Evolutionary conservation across 2,888 invertebrate species (phyloP).

Genomic region (Melanargia galathea): DNA sequence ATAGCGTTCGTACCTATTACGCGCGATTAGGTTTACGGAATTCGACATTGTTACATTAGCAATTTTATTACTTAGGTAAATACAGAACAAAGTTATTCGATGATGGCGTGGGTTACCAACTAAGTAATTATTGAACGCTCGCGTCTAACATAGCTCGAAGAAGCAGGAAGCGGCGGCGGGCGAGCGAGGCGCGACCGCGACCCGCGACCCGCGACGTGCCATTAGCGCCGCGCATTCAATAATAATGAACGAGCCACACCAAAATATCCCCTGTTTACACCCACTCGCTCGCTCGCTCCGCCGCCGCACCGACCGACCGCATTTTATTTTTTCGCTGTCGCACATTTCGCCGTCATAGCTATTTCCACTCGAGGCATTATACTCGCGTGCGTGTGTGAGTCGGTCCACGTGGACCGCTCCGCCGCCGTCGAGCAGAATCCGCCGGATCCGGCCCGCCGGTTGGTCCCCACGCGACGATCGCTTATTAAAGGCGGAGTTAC

Average conservation of each 20-base stretch:
- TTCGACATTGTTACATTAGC: neutral
- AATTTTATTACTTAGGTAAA: neutral
- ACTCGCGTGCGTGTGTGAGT: conserved; percentile 73
- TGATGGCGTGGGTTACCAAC: no score
- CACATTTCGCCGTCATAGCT: conserved; percentile 83
- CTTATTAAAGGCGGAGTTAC: conserved; percentile 83
- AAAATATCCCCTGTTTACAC: conserved; percentile 82
- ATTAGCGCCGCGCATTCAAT: conserved; percentile 79
- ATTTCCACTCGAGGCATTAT: conserved; percentile 83
- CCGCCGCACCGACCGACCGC: conserved; percentile 79
- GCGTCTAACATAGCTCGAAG: conserved; percentile 27
- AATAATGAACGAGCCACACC: conserved; percentile 81
- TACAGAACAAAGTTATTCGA: no score
- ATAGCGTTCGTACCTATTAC: conserved; percentile 22
- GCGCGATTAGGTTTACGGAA: conserved; percentile 9
- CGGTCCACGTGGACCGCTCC: conserved; percentile 78
- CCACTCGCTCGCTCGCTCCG: conserved; percentile 69
- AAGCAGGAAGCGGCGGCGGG: conserved; percentile 38
- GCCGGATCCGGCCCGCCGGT: conserved; percentile 56
- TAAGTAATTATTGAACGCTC: no score
- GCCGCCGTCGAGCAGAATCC: conserved; percentile 73
- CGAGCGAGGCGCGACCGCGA: conserved; percentile 47
- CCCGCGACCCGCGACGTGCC: conserved; percentile 65
- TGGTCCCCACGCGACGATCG: conserved; percentile 69
- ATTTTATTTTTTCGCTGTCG: conserved; percentile 83